These are phyloP conservation scores for Tachysurus vachellii DNA, from an alignment of 2,113 vertebrate species.

Conservation along the genomic window DNA sequence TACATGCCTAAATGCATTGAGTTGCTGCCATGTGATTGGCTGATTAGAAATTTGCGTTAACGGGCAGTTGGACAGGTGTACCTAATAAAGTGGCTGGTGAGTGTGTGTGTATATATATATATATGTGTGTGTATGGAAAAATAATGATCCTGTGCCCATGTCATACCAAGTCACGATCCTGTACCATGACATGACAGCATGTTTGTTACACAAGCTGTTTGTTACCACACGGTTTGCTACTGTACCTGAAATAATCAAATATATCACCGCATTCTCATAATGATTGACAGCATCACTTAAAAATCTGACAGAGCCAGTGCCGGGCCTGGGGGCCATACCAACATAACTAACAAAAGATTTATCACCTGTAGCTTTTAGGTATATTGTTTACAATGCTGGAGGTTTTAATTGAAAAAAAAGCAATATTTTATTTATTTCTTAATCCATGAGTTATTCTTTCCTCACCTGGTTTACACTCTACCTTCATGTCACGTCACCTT, in stretches of 20 bases:
- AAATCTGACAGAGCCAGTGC: slow-evolving; percentile 18
- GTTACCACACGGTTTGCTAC: neutral
- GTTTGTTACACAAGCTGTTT: neutral
- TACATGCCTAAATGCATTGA: too few species aligned
- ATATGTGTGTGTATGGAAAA: too few species aligned
- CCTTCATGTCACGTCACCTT: neutral
- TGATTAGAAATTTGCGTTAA: too few species aligned
- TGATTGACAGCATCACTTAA: slow-evolving; percentile 21
- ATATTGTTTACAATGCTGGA: slow-evolving; percentile 31
- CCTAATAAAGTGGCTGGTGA: too few species aligned
- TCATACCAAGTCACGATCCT: neutral
- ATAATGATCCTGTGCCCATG: too few species aligned
- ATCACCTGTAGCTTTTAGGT: slow-evolving; percentile 18
- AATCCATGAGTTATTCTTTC: slow-evolving; percentile 15
- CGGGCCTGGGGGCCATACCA: slow-evolving; percentile 8
- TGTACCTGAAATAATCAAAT: neutral
- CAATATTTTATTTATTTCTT: slow-evolving; percentile 40
- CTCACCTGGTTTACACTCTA: slow-evolving; percentile 52
- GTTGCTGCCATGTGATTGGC: too few species aligned
- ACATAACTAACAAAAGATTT: neutral
- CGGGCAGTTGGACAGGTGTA: too few species aligned
- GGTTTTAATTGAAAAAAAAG: slow-evolving; percentile 44
- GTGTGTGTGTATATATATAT: too few species aligned
- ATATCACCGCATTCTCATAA: neutral
- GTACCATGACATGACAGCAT: neutral